Evolutionary conservation across 2,113 vertebrate species (phyloP).

Genomic region (Narcine bancroftii): DNA sequence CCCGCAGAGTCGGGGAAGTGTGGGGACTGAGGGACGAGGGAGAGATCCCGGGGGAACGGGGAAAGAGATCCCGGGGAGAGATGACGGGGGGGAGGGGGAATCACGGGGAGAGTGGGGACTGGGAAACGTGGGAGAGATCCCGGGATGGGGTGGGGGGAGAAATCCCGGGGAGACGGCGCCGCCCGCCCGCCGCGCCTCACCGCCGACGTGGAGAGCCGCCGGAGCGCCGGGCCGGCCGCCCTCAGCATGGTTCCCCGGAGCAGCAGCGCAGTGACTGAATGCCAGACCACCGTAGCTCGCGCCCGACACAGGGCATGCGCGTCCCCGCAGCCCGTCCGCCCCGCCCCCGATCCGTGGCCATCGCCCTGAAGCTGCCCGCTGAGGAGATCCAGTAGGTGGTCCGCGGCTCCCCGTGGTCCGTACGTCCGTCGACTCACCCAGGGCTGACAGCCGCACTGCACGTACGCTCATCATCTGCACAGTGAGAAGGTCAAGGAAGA

Average conservation of each 20-base stretch:
- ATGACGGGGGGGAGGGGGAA: too few relatives aligned
- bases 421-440: too few relatives aligned
- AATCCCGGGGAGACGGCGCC: background rate
- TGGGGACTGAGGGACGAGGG: too few relatives aligned
- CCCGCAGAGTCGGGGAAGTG: too few relatives aligned
- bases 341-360: too few relatives aligned
- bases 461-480: too few relatives aligned
- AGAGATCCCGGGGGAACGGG: too few relatives aligned
- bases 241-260: constrained; percentile 62
- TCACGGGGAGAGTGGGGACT: background rate
- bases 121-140: background rate
- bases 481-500: too few relatives aligned
- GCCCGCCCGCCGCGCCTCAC: constrained; percentile 59
- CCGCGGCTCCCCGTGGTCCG: too few relatives aligned
- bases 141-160: background rate
- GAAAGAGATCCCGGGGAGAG: background rate
- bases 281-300: background rate
- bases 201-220: constrained; percentile 72
- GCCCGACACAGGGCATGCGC: background rate
- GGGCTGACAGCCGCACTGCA: too few relatives aligned
- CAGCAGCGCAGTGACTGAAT: background rate
- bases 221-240: constrained; percentile 57
- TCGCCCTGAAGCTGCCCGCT: too few relatives aligned
- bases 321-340: background rate
- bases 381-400: too few relatives aligned